A percentile compares a stretch with the other conserved stretches of the same genome.
These are phyloP conservation scores for Lutraria rhynchaena DNA, from an alignment of 1,140 invertebrate genomes.

Conservation along the genomic window DNA sequence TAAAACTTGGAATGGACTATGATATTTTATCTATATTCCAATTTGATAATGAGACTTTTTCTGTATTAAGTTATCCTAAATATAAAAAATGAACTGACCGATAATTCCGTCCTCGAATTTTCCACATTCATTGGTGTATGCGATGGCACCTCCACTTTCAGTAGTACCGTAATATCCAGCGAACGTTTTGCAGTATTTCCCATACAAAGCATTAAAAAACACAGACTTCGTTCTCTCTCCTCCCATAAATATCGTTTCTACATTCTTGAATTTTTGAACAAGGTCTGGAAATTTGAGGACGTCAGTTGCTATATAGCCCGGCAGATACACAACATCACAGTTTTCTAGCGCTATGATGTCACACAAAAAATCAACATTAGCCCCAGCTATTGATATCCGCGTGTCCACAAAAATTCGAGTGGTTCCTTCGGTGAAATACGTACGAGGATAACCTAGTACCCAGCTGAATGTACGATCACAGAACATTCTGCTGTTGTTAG, in stretches of 20 bases:
- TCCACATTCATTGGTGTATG: not conserved
- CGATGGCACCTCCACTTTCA: not conserved
- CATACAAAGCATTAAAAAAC: not conserved
- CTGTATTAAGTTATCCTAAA: not conserved
- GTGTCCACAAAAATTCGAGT: slow-evolving; percentile 53
- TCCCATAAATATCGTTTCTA: not conserved
- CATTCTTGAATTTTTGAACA: slow-evolving; percentile 18
- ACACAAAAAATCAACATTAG: slow-evolving; percentile 10
- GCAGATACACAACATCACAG: slow-evolving; percentile 41
- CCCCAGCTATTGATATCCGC: slow-evolving; percentile 16
- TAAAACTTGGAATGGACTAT: too few species aligned
- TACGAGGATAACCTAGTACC: slow-evolving; percentile 61
- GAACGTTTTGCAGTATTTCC: not conserved
- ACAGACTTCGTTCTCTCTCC: slow-evolving; percentile 32
- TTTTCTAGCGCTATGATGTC: slow-evolving; percentile 39
- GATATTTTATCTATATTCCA: too few species aligned
- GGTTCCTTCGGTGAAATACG: slow-evolving; percentile 50
- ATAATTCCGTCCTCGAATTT: slow-evolving; percentile 51
- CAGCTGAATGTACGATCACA: slow-evolving; percentile 54
- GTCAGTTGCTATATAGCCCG: slow-evolving; percentile 38
- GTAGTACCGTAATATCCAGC: slow-evolving; percentile 26
- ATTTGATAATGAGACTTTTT: too few species aligned
- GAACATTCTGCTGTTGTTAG: slow-evolving; percentile 16
- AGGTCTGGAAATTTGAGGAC: not conserved
- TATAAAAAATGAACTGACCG: too few species aligned